Evolutionary conservation across 2,113 vertebrate species (phyloP).

Genomic region (Brevimyrus niger): DNA sequence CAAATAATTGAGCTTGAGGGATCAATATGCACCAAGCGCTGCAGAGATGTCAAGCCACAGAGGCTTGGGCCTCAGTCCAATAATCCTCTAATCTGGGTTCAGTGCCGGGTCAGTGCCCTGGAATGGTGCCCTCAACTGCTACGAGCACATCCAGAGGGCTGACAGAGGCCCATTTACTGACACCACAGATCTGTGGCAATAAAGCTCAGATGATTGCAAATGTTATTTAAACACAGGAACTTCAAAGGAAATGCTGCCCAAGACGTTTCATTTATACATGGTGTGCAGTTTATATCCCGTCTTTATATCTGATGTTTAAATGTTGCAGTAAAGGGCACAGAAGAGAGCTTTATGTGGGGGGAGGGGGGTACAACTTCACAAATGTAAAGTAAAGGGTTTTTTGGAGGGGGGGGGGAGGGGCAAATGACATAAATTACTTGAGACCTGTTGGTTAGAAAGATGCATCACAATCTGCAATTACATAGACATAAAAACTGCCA

Average conservation of each 20-base stretch:
- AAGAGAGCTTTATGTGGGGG: background rate
- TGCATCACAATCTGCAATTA: no score
- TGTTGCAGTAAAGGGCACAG: background rate
- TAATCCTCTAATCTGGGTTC: background rate
- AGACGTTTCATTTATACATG: background rate
- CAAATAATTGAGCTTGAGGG: background rate
- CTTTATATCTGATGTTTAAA: background rate
- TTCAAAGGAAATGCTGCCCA: background rate
- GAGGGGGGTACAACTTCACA: background rate
- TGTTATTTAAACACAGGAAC: background rate
- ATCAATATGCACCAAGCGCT: background rate
- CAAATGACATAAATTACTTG: background rate
- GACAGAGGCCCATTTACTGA: background rate
- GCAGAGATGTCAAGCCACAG: background rate
- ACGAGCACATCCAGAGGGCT: background rate
- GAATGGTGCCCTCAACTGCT: background rate
- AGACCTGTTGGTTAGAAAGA: no score
- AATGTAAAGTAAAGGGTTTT: background rate
- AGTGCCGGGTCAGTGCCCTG: background rate
- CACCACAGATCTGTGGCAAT: background rate
- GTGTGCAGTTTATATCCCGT: background rate
- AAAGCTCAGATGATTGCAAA: background rate
- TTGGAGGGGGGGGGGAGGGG: no score
- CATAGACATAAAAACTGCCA: no score
- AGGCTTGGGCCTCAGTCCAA: background rate